A percentile compares a stretch with the other conserved stretches of the same genome.
phyloP scores from a whole-genome alignment of 2,797 vertebrate genomes.

The Tenualosa ilisha region DNA sequence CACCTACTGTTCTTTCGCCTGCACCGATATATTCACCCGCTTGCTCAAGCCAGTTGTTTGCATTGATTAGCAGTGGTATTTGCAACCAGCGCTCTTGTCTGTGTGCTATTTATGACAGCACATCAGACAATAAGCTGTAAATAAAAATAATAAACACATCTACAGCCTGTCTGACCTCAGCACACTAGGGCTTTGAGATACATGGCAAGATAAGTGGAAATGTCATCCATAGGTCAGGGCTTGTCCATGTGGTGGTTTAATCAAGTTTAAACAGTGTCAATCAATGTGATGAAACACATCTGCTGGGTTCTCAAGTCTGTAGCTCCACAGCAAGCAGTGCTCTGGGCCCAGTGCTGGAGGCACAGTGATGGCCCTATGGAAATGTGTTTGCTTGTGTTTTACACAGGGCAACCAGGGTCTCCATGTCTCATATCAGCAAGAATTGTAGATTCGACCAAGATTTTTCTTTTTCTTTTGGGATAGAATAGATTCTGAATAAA shows the following conservation, averaged over 20 bases:
- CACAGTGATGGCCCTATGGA: neutral
- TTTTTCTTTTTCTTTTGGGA: too few relatives aligned
- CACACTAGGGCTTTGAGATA: neutral
- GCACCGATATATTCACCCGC: neutral
- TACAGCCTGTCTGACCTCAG: neutral
- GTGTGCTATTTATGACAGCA: neutral
- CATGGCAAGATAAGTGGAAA: neutral
- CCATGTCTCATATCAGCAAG: neutral
- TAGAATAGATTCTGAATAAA: too few relatives aligned
- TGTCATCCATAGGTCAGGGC: neutral
- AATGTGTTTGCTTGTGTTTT: neutral
- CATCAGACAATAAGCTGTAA: neutral
- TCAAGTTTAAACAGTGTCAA: neutral
- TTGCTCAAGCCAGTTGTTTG: neutral
- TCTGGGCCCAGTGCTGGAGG: neutral
- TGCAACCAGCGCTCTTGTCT: neutral
- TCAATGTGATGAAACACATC: neutral
- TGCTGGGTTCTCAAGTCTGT: neutral
- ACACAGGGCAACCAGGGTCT: neutral
- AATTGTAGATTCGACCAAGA: neutral
- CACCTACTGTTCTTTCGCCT: constrained; percentile 28
- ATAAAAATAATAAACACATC: too few relatives aligned
- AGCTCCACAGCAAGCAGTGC: neutral
- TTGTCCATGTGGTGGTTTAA: neutral
- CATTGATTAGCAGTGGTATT: neutral